Conservation (phyloP, 1,140 invertebrate species). For the Medauroidea extradentata region DNA sequence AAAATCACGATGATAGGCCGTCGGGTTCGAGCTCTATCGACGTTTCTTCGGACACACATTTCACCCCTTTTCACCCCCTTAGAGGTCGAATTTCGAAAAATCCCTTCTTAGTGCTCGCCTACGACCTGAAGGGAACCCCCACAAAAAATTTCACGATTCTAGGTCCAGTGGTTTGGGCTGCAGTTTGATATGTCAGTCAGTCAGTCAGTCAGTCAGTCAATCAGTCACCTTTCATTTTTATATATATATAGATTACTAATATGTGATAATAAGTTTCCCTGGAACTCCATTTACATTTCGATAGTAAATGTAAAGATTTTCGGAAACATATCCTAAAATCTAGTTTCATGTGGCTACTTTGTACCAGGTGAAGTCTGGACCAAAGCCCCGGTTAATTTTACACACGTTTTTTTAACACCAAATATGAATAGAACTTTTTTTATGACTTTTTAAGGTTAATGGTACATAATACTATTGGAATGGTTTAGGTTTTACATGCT, state of each 20-base stretch:
- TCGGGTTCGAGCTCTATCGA: no score
- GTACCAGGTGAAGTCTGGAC: not conserved
- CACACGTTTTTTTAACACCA: not conserved
- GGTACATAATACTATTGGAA: slow-evolving; percentile 7
- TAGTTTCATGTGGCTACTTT: slow-evolving; percentile 10
- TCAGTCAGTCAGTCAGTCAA: no score
- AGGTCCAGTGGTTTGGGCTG: no score
- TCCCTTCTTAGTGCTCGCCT: no score
- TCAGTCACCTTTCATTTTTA: no score
- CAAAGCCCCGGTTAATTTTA: not conserved
- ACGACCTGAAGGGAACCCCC: no score
- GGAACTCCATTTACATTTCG: slow-evolving; percentile 7
- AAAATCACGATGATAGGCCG: no score
- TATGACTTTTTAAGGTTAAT: not conserved
- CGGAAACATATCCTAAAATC: slow-evolving; percentile 1
- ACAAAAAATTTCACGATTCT: no score
- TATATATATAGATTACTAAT: not conserved
- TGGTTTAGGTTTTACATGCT: slow-evolving; percentile 11
- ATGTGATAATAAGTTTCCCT: slow-evolving; percentile 10
- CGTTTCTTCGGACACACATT: no score
- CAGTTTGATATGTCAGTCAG: no score
- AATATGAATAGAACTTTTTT: not conserved
- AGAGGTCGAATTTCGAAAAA: no score
- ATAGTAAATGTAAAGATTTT: slow-evolving; percentile 3
- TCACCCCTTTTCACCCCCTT: no score